These are phyloP conservation scores for Palythoa caribaeorum DNA, from an alignment of 92 coral and sea anemone genomes.

Conservation along the genomic window DNA sequence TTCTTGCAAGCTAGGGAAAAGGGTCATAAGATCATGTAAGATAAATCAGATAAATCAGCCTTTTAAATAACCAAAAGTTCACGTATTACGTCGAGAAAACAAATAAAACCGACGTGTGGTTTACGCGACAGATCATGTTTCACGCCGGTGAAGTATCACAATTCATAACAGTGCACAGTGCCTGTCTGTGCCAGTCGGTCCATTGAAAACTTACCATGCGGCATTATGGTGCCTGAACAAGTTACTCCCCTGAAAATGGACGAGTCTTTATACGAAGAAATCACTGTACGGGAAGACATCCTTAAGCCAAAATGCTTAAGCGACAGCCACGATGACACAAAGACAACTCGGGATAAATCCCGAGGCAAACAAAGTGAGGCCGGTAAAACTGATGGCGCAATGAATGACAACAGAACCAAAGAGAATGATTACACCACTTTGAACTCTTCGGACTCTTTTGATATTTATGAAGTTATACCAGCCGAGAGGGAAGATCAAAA, in stretches of 20 bases:
- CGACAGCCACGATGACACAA: not conserved
- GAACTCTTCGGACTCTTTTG: conserved; percentile 68
- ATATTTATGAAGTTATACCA: conserved; percentile 90
- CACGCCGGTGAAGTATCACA: conserved; percentile 2
- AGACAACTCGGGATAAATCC: conserved; percentile 15
- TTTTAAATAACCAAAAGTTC: not conserved
- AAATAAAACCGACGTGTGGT: conserved; percentile 8
- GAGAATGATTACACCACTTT: conserved; percentile 22
- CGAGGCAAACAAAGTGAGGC: conserved; percentile 4
- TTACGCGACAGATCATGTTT: conserved; percentile 8
- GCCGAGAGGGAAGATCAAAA: conserved; percentile 64
- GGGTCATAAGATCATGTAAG: too few relatives aligned
- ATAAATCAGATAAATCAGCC: too few relatives aligned
- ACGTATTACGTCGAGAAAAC: not conserved
- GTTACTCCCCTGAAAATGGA: conserved; percentile 48
- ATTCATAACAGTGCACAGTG: conserved; percentile 21
- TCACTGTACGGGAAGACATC: conserved; percentile 37
- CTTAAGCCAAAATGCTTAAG: conserved; percentile 32
- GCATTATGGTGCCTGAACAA: conserved; percentile 46
- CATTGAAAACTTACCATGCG: conserved; percentile 47
- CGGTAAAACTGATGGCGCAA: conserved; percentile 28
- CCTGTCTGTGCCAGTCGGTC: conserved; percentile 70
- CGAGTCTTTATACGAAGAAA: conserved; percentile 65
- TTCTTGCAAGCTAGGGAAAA: too few relatives aligned
- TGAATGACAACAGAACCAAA: conserved; percentile 2